Evolutionary conservation across 2,113 vertebrate genomes (phyloP).

Genomic region (Hippocampus zosterae): DNA sequence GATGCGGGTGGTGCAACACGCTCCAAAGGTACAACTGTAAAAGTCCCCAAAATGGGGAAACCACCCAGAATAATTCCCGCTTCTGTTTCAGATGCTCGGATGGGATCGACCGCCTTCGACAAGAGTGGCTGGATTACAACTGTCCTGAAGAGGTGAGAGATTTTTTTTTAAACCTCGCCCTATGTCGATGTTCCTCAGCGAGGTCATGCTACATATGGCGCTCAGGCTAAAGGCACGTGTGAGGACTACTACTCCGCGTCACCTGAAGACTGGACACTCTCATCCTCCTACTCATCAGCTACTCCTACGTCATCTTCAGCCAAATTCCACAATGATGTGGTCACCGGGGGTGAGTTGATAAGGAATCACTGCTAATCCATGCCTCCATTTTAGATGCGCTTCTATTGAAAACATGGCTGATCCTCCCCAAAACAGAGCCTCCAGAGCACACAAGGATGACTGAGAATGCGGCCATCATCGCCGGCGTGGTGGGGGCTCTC

Average conservation of each 20-base stretch:
- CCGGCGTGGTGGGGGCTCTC: conserved; percentile 80
- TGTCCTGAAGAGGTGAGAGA: conserved; percentile 82
- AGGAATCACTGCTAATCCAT: too few relatives aligned
- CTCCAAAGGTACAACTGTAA: conserved; percentile 79
- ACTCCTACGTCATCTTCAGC: conserved; percentile 65
- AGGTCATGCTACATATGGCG: background rate
- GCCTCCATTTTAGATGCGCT: too few relatives aligned
- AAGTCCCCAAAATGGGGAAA: background rate
- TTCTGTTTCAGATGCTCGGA: conserved; percentile 83
- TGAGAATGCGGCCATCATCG: conserved; percentile 80
- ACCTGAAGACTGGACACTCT: conserved; percentile 54
- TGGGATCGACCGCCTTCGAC: conserved; percentile 85
- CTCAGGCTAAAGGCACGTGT: conserved; percentile 75
- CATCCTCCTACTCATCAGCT: conserved; percentile 51
- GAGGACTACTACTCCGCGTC: conserved; percentile 74
- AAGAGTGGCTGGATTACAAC: conserved; percentile 88
- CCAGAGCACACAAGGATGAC: conserved; percentile 55
- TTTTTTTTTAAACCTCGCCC: background rate
- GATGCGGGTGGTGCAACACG: conserved; percentile 92
- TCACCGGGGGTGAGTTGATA: conserved; percentile 77
- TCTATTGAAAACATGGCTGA: background rate
- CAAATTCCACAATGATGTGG: conserved; percentile 60
- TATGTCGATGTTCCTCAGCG: background rate
- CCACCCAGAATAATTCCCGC: background rate
- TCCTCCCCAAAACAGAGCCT: conserved; percentile 45